A percentile compares a stretch with the other conserved stretches of the same genome.
These are phyloP conservation scores for Macrochelys suwanniensis DNA, from an alignment of 2,797 vertebrate species.

Conservation along the genomic window DNA sequence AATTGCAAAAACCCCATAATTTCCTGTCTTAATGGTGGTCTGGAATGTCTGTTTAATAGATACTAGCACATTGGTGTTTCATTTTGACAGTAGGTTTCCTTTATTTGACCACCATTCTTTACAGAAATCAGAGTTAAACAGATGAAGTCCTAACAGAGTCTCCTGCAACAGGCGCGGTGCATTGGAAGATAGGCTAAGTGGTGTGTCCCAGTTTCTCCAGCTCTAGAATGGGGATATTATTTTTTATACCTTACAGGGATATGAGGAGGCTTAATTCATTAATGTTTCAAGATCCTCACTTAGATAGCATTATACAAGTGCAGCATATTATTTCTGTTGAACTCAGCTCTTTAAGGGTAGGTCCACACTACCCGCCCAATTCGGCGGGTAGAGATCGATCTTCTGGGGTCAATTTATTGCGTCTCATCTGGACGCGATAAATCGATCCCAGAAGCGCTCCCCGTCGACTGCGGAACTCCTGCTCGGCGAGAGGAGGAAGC, in stretches of 20 bases:
- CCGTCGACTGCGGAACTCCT: too few relatives aligned
- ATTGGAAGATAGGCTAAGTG: background rate
- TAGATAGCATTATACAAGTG: background rate
- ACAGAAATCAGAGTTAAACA: background rate
- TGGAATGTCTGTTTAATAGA: background rate
- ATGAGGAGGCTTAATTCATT: too few relatives aligned
- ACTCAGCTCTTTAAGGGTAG: background rate
- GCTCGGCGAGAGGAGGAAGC: too few relatives aligned
- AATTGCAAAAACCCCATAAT: background rate
- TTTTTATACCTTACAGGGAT: too few relatives aligned
- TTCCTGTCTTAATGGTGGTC: background rate
- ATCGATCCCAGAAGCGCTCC: too few relatives aligned
- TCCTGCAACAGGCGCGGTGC: background rate
- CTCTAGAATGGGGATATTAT: too few relatives aligned
- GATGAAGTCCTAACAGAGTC: background rate
- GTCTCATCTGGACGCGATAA: too few relatives aligned
- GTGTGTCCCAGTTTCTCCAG: background rate
- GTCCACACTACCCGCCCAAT: too few relatives aligned
- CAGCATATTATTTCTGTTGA: background rate
- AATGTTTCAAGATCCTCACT: background rate
- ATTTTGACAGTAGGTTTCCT: background rate
- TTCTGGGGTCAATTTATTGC: too few relatives aligned
- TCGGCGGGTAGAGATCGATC: too few relatives aligned
- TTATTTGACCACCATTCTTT: background rate
- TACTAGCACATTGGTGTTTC: background rate